Evolutionary conservation across 2,888 invertebrate genomes (phyloP), one percentile per base, ranked within the genome.

Genomic region (Deroplatys truncata): DNA sequence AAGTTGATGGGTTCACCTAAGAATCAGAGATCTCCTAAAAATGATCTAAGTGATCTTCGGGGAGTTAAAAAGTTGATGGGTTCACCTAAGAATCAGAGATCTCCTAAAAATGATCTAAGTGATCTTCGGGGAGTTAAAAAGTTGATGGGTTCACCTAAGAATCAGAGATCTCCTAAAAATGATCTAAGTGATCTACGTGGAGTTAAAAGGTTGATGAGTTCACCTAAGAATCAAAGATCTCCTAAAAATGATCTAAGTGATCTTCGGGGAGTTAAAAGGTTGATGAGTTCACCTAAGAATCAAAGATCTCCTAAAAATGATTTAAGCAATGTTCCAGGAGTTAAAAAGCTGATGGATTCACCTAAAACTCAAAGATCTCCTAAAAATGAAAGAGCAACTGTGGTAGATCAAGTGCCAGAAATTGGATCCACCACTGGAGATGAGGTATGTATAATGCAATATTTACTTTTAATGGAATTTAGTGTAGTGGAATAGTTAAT

Each of bases 201-300:
- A 7, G 91, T 92, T 8, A 92, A 91, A 83, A 91, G 91, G 84
- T 88, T 93, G 9, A 90, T 92, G 85, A 90, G 84, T 56, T 91
- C 92, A 2, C 92, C 92, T 1, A 91, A 89, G 88, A 90, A 85
- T 90, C 84, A 15, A 90, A 84, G 92, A 92, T 90, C 88, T 0
- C 93, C 94, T 0, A 92, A 90, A 72, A 94, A 94, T 90, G 94
- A 94, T 90, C 91, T 94, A 88, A 93, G 92, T 0, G 92, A 94
- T 85, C 93, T 94, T 0, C 93, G 93, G 0, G 94, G 94, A 1
- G 93, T 94, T 0, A 94, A 93, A 92, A 91, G 89, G 83, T 91
- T 94, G 15, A 93, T 94, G 90, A 92, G 90, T 25, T 91, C 92
- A 25, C 92, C 92, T 84, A 91, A 35, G 28, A 92, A 92, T 83